Percentiles rank a stretch among this genome's conserved stretches.
phyloP scores from a whole-genome alignment of 53 echinoderm and acorn worm species.

The Henricia sp. region DNA sequence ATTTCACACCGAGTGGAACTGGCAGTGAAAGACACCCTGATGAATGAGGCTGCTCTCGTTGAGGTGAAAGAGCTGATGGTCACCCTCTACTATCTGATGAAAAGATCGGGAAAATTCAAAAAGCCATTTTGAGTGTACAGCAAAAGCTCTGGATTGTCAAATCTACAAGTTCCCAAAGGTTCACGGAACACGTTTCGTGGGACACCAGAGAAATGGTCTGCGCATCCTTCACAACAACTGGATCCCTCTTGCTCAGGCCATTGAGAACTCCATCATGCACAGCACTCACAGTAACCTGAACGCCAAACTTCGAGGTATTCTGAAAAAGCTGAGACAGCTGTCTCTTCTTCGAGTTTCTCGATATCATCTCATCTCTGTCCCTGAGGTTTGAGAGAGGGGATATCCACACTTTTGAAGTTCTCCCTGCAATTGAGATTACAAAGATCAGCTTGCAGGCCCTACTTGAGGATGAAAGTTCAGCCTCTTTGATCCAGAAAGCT shows the following conservation, averaged over 20 bases:
- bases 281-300: constrained; percentile 39
- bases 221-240: constrained; percentile 64
- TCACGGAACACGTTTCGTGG: constrained; percentile 72
- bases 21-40: constrained; percentile 56
- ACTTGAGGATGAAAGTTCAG: constrained; percentile 23
- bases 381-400: constrained; percentile 52
- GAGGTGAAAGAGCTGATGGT: constrained; percentile 67
- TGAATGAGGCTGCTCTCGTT: constrained; percentile 61
- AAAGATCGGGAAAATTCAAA: constrained; percentile 23
- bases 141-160: neutral
- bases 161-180: constrained; percentile 73
- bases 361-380: constrained; percentile 50
- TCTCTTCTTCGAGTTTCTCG: constrained; percentile 40
- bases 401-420: constrained; percentile 48
- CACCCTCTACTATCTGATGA: constrained; percentile 61
- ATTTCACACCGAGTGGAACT: constrained; percentile 18
- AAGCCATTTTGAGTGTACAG: neutral
- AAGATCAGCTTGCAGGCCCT: constrained; percentile 46
- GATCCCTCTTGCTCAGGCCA: constrained; percentile 51
- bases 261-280: constrained; percentile 65
- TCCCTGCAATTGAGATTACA: constrained; percentile 30
- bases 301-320: constrained; percentile 58
- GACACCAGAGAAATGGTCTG: constrained; percentile 66
- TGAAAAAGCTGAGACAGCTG: constrained; percentile 23
- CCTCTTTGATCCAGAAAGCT: constrained; percentile 37